phyloP scores from a whole-genome alignment of 2,888 invertebrate genomes.

The Embidobia sp. region DNA sequence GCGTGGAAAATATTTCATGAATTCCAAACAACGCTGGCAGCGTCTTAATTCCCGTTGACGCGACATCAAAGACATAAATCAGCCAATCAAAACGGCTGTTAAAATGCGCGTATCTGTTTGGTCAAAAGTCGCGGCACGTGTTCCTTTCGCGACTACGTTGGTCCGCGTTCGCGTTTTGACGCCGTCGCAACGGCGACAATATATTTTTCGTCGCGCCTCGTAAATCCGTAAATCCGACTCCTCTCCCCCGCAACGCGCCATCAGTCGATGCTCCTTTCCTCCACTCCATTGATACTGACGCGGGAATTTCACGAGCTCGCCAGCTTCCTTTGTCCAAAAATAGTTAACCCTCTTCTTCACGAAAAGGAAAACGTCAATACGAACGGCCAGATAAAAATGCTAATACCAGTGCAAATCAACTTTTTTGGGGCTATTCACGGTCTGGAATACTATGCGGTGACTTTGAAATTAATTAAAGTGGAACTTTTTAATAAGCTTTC shows the following conservation, averaged over 20 bases:
- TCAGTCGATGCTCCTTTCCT: slow-evolving; percentile 25
- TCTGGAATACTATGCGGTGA: slow-evolving; percentile 8
- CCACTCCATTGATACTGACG: slow-evolving; percentile 58
- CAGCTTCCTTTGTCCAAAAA: slow-evolving; percentile 55
- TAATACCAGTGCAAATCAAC: slow-evolving; percentile 31
- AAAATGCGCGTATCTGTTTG: slow-evolving; percentile 52
- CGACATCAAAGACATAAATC: slow-evolving; percentile 52
- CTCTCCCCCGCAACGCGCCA: slow-evolving; percentile 3
- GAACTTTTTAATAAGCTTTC: slow-evolving; percentile 7
- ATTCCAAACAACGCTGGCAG: slow-evolving; percentile 38
- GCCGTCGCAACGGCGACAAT: slow-evolving; percentile 46
- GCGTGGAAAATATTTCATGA: slow-evolving; percentile 32
- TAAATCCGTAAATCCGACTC: slow-evolving; percentile 61
- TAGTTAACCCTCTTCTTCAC: slow-evolving; percentile 52
- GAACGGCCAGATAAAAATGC: slow-evolving; percentile 28
- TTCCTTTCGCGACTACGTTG: slow-evolving; percentile 34
- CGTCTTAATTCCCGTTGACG: slow-evolving; percentile 52
- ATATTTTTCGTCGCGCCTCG: slow-evolving; percentile 52
- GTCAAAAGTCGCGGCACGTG: slow-evolving; percentile 58
- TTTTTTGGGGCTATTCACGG: slow-evolving; percentile 16
- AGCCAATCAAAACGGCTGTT: slow-evolving; percentile 46
- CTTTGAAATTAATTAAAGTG: background rate
- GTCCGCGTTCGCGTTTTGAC: slow-evolving; percentile 52
- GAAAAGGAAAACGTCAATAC: slow-evolving; percentile 40
- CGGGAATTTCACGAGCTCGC: slow-evolving; percentile 43